Base-by-base conservation (phyloP, 2,888 invertebrate genomes). In the Allolobophora icterica region DNA sequence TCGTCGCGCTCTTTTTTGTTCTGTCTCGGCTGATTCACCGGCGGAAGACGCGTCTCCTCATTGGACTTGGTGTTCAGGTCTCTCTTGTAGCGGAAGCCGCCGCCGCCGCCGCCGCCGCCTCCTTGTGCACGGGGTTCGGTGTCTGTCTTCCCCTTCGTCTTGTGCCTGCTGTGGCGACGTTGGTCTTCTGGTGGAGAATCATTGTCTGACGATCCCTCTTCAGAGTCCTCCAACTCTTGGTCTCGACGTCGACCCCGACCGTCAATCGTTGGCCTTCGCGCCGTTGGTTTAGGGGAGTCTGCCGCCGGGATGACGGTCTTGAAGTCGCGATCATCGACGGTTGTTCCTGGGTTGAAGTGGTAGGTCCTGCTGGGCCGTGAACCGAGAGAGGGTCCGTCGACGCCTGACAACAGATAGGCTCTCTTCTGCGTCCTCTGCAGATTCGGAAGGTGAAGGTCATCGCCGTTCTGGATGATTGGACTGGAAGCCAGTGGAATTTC, bases 321-420 rank as follows among this genome's bases (percentile, higher is more conserved):
- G 87, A 87, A 38, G 87, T 87, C 87, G 0, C 87, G 34, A 24
- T 87, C 87, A 35, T 87, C 87, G 34, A 87, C 5, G 87, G 38
- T 38, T 19, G 87, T 87, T 34, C 87, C 87, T 34, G 87, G 87
- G 38, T 87, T 34, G 38, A 87, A 87, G 87, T 38, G 87, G 87
- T 87, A 87, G 87, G 87, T 87, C 87, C 87, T 87, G 87, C 87
- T 87, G 35, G 87, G 87, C 15, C 87, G 87, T 8, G 87, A n/a
- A 0, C 87, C 87, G 35, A 87, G 87, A 34, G 87, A 87, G 19
- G 87, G 87, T 35, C 87, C 87, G 35, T 87, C 87, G 35, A 35
- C 38, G 24, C 87, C 87, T 15, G 87, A 87, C 35, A 87, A 24
- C 1, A 87, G 35, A 19, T 35, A 38, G 35, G 87, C 87, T 38